Percentiles rank a stretch among this genome's conserved stretches.
phyloP scores from a whole-genome alignment of 2,797 vertebrate genomes.

The Pristis pectinata region DNA sequence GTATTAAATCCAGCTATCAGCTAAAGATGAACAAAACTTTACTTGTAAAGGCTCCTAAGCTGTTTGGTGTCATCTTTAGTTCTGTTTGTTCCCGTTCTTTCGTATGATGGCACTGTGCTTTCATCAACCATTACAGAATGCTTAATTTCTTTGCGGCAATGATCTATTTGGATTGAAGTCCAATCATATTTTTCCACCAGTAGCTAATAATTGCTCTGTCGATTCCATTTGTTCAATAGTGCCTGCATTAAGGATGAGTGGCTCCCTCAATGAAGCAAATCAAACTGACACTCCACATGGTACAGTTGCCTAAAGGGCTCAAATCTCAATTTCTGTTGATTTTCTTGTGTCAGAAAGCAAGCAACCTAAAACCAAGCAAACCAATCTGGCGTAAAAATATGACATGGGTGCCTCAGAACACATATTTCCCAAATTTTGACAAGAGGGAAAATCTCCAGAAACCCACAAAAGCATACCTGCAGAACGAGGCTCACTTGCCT shows the following conservation, averaged over 20 bases:
- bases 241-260: not conserved
- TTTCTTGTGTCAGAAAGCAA: not conserved
- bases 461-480: not conserved
- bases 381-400: conserved; percentile 2
- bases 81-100: not conserved
- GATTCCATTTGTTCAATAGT: not conserved
- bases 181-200: not conserved
- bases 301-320: conserved; percentile 8
- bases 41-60: too few species aligned
- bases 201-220: not conserved
- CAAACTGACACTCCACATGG: not conserved
- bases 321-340: not conserved
- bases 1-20: not conserved
- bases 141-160: not conserved
- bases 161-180: not conserved
- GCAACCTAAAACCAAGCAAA: conserved; percentile 2
- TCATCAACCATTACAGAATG: not conserved
- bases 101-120: not conserved
- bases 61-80: too few species aligned
- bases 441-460: conserved; percentile 6
- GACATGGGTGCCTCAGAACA: not conserved
- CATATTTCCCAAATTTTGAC: not conserved
- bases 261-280: not conserved
- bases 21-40: not conserved
- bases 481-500: not conserved